These are phyloP conservation scores for Petaurus breviceps DNA, from an alignment of 2,113 vertebrate species.

Conservation along the genomic window DNA sequence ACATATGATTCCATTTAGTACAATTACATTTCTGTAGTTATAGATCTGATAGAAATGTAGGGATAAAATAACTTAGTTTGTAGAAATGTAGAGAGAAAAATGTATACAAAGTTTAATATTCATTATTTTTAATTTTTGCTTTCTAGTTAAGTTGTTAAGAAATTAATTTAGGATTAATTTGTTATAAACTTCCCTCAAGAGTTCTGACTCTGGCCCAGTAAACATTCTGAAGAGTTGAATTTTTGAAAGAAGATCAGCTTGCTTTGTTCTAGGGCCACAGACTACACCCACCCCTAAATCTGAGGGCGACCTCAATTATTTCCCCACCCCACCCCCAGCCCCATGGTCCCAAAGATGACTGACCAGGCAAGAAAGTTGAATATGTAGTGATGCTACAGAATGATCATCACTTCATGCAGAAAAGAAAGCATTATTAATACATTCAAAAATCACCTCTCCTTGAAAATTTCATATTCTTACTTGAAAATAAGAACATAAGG, in stretches of 20 bases:
- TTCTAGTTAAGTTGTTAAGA: not conserved
- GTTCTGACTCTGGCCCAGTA: not conserved
- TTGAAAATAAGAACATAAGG: not conserved
- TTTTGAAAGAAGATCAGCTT: not conserved
- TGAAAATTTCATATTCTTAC: not conserved
- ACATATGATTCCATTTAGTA: not conserved
- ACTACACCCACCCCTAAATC: not conserved
- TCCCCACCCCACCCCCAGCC: accelerated
- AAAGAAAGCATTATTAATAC: not conserved
- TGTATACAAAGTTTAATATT: not conserved
- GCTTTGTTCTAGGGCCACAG: not conserved
- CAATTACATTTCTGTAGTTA: not conserved
- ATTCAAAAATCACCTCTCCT: not conserved
- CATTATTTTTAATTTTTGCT: not conserved
- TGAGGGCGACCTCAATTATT: not conserved
- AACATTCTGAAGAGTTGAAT: not conserved
- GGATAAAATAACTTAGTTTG: not conserved
- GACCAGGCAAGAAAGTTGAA: not conserved
- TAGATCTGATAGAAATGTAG: not conserved
- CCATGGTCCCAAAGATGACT: not conserved
- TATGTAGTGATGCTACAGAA: not conserved
- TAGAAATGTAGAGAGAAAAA: not conserved
- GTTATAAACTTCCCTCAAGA: not conserved
- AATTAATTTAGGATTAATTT: not conserved
- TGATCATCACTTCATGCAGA: not conserved